Evolutionary conservation across 2,888 invertebrate genomes (phyloP), one percentile per base, ranked within the genome.

Genomic region (Brachypterus glaber): DNA sequence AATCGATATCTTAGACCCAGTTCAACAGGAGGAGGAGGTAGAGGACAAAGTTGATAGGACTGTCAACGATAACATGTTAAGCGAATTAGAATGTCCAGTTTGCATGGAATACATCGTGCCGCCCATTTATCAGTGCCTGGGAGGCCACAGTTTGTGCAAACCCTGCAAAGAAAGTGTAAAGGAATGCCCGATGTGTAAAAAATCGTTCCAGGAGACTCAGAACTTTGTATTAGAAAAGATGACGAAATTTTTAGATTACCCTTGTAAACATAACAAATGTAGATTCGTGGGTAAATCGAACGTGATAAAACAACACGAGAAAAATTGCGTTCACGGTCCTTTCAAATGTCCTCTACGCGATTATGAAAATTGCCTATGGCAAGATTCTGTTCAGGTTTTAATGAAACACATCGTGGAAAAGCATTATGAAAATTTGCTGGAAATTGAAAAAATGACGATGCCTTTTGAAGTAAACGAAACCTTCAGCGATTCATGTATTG

Each of bases 341-440:
- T 46, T 47, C 9, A 18, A 39, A 3, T 56, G 56, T 39, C 54
- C 54, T 17, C 29, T 56, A 8, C 31, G 41, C 21, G 53, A 53
- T 5, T 50, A 49, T 31, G 39, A 44, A 17, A 21, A 37, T 4
- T 54, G 54, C 31, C 11, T 31, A 2, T 44, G 41, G 41, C 26
- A 11, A 9, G 32, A 29, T 15, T 3, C 34, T 12, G 12, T 26
- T 5, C 33, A 33, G 14, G 13, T 36, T 8, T 30, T 53, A 9
- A 43, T 3, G 73, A 71, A 53, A 73, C 70, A 29, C 77, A 77
- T 57, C 73, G 73, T 80, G 69, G 16, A 50, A 41, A 30, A 43
- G 2, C 62, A 64, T 43, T 48, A 50, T 30, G 59, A 61, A 42
- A 48, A 52, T 35, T 26, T 57, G 17, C 34, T 60, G 17, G 58